Base-by-base conservation (phyloP, 2,113 vertebrate species). In the Sebastes fasciatus region DNA sequence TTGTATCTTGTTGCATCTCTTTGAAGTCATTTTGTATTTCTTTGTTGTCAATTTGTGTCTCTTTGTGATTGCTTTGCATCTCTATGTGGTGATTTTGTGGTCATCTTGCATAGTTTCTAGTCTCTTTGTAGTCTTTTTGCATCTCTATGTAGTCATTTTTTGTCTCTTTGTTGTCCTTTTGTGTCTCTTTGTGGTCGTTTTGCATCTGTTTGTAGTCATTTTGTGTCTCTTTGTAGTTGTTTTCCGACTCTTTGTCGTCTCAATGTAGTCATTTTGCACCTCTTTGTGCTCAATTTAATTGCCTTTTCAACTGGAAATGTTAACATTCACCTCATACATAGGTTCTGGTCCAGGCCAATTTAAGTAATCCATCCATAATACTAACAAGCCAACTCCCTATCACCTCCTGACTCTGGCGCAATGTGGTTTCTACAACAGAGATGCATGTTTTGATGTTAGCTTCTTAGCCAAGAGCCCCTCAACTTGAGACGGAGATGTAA, bases 381-480 rank as follows among this genome's bases (percentile, higher is more conserved):
- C 14, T 5, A 68, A 68, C 23, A 68, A 14, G 48, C 65, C 65
- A 67, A 26, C 19, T 16, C 21, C 13, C 65, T 6, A 34, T 67
- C 21, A 51, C 21, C 45, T 67, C 46, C 23, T 48, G 3, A 14
- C n/a, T 67, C 6, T 45, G 61, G 61, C 4, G 10, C 5, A 2
- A 57, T 11, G 8, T 23, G 62, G 62, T 79, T 78, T 73, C 68
- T n/a, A 60, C 63, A 75, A 54, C 63, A 55, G 48, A 8, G 21
- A 55, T 61, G 43, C 55, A 17, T 48, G 23, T 74, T 74, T 77
- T 74, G 55, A 68, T 64, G 65, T 54, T n/a, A 8, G 49, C 52
- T 5, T 62, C 11, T 58, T 72, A n/a, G 74, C 79, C 74, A 86
- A 67, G 67, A 52, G 52, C 48, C 17, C 2, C 5, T 78, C 52